Base-by-base conservation (phyloP, 2,888 invertebrate genomes). In the Ophion ellenae region DNA sequence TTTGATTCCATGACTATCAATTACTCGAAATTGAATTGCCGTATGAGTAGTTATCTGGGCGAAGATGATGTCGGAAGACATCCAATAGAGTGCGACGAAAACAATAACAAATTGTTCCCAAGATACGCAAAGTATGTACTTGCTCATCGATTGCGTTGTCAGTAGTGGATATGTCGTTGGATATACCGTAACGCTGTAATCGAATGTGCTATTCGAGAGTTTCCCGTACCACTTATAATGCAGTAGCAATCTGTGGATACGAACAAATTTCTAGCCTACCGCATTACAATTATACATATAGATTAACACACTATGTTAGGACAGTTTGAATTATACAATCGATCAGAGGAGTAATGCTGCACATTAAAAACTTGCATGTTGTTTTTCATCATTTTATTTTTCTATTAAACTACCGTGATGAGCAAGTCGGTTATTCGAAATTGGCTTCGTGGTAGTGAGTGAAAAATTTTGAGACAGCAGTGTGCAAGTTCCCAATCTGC, bases 11-110 rank as follows among this genome's bases (percentile, higher is more conserved):
- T 67, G 28, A 59, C 20, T n/a, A 24, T 47, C 59, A 40, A 74
- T 76, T 84, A 87, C 87, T 53, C 85, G 78, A 74, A 85, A 87
- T 79, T 87, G 86, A n/a, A 87, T 84, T 6, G 85, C 83, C 24
- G 78, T 70, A n/a, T 87, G 87, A 4, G 87, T 87, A 1, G 87
- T 83, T 6, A 87, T 80, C 70, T 87, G 87, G 47, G 87, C 87
- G 74, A 87, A 87, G 11, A 86, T 77, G 17, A 79, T 84, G 64
- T 87, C 87, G 45, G 84, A 86, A 11, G 80, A 80, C 76, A 87
- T 86, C 87, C 87, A 87, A 61, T 84, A 86, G 45, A 87, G 84
- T 32, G 82, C 86, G 11, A 86, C 86, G 64, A 81, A 79, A 47
- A 86, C n/a, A 71, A 84, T 84, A 17, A 87, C 83, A 28, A 83